Evolutionary conservation across 2,888 invertebrate genomes (phyloP).

Genomic region (Eilema caniola): DNA sequence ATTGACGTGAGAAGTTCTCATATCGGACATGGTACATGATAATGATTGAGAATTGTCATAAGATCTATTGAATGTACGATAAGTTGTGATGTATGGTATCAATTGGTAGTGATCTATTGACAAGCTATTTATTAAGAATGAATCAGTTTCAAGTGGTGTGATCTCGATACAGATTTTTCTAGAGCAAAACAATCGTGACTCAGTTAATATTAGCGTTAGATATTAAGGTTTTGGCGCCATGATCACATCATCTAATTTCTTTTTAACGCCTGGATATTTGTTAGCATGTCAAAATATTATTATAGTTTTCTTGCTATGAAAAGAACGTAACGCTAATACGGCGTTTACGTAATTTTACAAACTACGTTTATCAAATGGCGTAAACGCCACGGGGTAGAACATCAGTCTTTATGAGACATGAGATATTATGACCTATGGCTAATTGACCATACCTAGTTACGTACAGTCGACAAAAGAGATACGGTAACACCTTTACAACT

Average conservation of each 20-base stretch:
- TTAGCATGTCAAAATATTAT: neutral
- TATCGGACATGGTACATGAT: conserved; percentile 12
- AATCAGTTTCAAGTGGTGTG: conserved; percentile 15
- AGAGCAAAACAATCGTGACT: conserved; percentile 1
- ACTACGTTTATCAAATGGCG: no score
- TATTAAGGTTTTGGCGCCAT: neutral
- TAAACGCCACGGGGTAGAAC: no score
- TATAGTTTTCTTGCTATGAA: neutral
- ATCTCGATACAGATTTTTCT: conserved; percentile 10
- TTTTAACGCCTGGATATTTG: neutral
- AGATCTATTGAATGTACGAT: conserved; percentile 11
- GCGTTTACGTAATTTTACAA: neutral
- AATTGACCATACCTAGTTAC: no score
- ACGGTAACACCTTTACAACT: no score
- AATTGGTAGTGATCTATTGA: conserved; percentile 11
- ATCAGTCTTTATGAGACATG: no score
- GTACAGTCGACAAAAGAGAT: no score
- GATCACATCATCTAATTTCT: neutral
- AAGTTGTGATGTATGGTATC: neutral
- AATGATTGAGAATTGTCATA: conserved; percentile 7
- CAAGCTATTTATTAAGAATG: conserved; percentile 12
- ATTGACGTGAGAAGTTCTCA: conserved; percentile 44
- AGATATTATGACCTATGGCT: no score
- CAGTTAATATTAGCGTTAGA: neutral
- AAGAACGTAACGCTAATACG: no score